Evolutionary conservation across 2,888 invertebrate species (phyloP).

Genomic region (Sminthurinus aureus): DNA sequence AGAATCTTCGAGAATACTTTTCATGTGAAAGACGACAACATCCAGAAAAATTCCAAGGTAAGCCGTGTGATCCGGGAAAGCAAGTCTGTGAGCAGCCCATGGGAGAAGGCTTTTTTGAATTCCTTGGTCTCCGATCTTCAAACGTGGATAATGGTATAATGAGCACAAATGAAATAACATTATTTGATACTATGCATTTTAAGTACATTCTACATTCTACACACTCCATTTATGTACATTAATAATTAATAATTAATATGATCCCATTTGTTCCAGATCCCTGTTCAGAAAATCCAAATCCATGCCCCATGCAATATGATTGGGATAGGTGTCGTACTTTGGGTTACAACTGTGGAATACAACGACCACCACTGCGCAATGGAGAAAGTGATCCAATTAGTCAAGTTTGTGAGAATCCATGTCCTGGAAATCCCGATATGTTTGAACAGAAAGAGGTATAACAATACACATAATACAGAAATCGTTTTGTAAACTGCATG

Average conservation of each 20-base stretch:
- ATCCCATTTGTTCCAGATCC: slow-evolving; percentile 41
- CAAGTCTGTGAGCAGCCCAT: slow-evolving; percentile 55
- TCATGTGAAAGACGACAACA: slow-evolving; percentile 62
- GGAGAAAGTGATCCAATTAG: slow-evolving; percentile 50
- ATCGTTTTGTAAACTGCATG: too few relatives aligned
- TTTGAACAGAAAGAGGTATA: slow-evolving; percentile 49
- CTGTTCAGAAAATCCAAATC: slow-evolving; percentile 54
- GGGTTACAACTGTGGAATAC: slow-evolving; percentile 54
- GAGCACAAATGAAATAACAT: too few relatives aligned
- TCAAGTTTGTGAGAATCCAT: slow-evolving; percentile 54
- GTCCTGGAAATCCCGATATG: slow-evolving; percentile 58
- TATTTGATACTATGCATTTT: too few relatives aligned
- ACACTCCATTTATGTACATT: too few relatives aligned
- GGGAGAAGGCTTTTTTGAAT: slow-evolving; percentile 58
- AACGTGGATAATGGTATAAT: slow-evolving; percentile 15
- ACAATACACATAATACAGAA: too few relatives aligned
- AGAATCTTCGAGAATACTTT: slow-evolving; percentile 75
- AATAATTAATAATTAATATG: too few relatives aligned
- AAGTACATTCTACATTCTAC: too few relatives aligned
- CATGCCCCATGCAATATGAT: slow-evolving; percentile 50
- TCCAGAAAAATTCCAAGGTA: slow-evolving; percentile 34
- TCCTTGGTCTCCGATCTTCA: slow-evolving; percentile 41
- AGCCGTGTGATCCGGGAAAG: slow-evolving; percentile 51
- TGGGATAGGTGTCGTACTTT: slow-evolving; percentile 54
- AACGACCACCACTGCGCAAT: slow-evolving; percentile 40